Evolutionary conservation across 2,797 vertebrate genomes (phyloP).

Genomic region (Schizopygopsis malacanthus): DNA sequence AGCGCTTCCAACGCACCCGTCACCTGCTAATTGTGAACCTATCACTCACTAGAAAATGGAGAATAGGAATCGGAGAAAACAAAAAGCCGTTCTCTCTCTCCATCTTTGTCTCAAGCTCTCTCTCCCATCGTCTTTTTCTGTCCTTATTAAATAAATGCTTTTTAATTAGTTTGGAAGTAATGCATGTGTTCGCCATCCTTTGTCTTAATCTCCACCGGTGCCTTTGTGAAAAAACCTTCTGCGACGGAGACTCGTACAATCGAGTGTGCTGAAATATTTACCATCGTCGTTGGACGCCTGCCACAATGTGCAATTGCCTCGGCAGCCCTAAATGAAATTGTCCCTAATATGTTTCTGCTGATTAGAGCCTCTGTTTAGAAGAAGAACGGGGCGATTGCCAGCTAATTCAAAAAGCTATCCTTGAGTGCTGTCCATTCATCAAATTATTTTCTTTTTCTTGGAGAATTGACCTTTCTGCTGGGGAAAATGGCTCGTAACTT

Average conservation of each 20-base stretch:
- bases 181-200: constrained; percentile 5
- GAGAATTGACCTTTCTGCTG: not conserved
- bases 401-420: constrained; percentile 27
- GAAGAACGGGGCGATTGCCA: constrained; percentile 14
- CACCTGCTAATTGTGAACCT: constrained; percentile 36
- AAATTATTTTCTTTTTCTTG: not conserved
- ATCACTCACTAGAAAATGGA: constrained; percentile 38
- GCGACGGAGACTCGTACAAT: constrained; percentile 5
- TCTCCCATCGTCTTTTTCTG: not conserved
- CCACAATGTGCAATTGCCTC: constrained; percentile 39
- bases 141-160: constrained; percentile 46
- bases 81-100: not conserved
- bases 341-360: constrained; percentile 50
- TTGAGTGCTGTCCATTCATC: constrained; percentile 24
- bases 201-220: constrained; percentile 34
- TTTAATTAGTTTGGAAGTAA: constrained; percentile 53
- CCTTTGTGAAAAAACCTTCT: not conserved
- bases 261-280: constrained; percentile 46
- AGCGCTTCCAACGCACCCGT: not conserved
- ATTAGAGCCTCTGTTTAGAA: constrained; percentile 44
- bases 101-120: constrained; percentile 11
- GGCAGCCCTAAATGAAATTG: constrained; percentile 50
- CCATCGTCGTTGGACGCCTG: constrained; percentile 33
- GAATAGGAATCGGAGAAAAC: not conserved
- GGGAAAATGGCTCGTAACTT: constrained; percentile 28